phyloP scores from a whole-genome alignment of 2,113 vertebrate species.

The Hippocampus zosterae region DNA sequence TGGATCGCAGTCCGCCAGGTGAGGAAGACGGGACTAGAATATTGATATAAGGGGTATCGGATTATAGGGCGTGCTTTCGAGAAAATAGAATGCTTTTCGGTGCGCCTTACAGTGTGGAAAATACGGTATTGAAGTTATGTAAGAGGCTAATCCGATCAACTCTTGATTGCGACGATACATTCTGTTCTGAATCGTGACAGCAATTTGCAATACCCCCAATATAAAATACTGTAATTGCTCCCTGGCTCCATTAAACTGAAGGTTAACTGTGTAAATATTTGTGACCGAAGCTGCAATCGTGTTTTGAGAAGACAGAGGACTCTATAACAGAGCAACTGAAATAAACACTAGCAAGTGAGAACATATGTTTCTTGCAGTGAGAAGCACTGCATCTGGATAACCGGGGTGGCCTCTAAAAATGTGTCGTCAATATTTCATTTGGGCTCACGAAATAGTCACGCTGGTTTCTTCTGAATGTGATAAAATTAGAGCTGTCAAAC shows the following conservation, averaged over 20 bases:
- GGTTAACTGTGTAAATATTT: constrained; percentile 3
- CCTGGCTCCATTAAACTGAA: not conserved
- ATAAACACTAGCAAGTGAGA: constrained; percentile 5
- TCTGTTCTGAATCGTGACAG: too few relatives aligned
- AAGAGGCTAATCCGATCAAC: too few relatives aligned
- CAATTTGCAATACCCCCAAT: too few relatives aligned
- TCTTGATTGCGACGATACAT: too few relatives aligned
- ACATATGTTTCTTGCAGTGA: constrained; percentile 5
- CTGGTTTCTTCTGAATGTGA: not conserved
- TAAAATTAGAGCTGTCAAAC: too few relatives aligned
- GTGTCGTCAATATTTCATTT: not conserved
- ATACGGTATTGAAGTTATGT: too few relatives aligned
- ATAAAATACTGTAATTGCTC: not conserved
- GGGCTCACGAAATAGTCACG: constrained; percentile 4
- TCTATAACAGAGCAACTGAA: constrained; percentile 7
- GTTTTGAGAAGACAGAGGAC: constrained; percentile 8
- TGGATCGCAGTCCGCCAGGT: too few relatives aligned
- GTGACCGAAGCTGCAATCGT: constrained; percentile 5
- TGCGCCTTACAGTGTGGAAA: too few relatives aligned
- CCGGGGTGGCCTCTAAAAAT: not conserved
- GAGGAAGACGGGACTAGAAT: too few relatives aligned
- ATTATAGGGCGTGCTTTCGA: too few relatives aligned
- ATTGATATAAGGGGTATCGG: too few relatives aligned
- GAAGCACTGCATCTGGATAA: constrained; percentile 10
- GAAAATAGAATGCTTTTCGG: too few relatives aligned